Evolutionary conservation across 64 coral and sea anemone species (phyloP).

Genomic region (Stylophora pistillata): DNA sequence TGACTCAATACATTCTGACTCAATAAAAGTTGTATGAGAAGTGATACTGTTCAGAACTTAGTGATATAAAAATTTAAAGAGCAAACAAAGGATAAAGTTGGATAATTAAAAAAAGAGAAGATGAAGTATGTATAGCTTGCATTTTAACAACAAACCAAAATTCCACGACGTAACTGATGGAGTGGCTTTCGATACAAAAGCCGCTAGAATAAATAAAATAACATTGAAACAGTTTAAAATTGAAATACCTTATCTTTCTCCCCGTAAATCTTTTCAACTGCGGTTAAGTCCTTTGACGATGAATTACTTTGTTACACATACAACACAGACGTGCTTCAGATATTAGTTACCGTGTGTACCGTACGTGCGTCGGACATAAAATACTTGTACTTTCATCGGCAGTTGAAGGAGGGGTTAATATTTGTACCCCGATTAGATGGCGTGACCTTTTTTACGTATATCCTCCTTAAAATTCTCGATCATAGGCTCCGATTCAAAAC

Average conservation of each 20-base stretch:
- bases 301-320: not conserved
- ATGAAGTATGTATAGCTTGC: not conserved
- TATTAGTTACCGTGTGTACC: not conserved
- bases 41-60: not conserved
- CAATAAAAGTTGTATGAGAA: not conserved
- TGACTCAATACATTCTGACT: too few relatives aligned
- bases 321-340: not conserved
- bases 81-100: not conserved
- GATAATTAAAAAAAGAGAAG: not conserved
- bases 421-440: conserved; percentile 2
- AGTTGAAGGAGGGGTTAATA: not conserved
- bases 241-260: conserved; percentile 7
- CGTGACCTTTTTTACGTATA: conserved; percentile 37
- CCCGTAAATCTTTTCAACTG: not conserved
- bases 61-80: not conserved
- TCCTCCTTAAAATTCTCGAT: conserved; percentile 18
- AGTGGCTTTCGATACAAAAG: not conserved
- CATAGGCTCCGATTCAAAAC: not conserved
- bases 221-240: not conserved
- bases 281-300: not conserved
- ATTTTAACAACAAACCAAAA: not conserved
- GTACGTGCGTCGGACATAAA: not conserved
- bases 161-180: not conserved
- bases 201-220: not conserved
- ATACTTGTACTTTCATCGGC: not conserved